phyloP scores from a whole-genome alignment of 2,888 invertebrate species.

The Drosophila merina region DNA sequence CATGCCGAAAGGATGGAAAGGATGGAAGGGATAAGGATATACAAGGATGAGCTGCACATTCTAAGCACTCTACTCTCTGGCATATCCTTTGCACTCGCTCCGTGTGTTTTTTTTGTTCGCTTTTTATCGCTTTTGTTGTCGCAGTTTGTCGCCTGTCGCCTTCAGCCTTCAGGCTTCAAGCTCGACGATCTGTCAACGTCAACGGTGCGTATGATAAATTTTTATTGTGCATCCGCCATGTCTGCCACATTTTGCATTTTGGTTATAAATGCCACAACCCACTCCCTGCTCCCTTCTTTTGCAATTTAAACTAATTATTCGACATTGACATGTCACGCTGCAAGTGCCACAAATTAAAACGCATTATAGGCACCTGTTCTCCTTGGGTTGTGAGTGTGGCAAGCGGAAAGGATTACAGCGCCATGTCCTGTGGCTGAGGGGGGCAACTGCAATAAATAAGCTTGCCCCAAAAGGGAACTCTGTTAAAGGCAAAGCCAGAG shows the following conservation, averaged over 20 bases:
- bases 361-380: constrained; percentile 24
- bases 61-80: constrained; percentile 1
- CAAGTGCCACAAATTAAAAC: constrained; percentile 31
- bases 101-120: neutral
- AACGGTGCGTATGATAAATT: constrained; percentile 78
- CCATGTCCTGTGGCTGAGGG: constrained; percentile 17
- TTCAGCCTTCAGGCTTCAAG: constrained; percentile 33
- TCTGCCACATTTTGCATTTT: constrained; percentile 11
- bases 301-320: constrained; percentile 36
- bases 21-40: constrained; percentile 2
- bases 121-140: constrained; percentile 36
- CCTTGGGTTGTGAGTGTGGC: neutral
- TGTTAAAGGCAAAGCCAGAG: constrained; percentile 2
- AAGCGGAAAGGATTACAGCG: constrained; percentile 5
- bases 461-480: neutral
- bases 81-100: neutral
- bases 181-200: constrained; percentile 76
- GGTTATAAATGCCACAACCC: neutral
- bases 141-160: constrained; percentile 39
- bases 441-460: constrained; percentile 15
- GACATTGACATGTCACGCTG: constrained; percentile 19
- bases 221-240: constrained; percentile 62
- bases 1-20: constrained; percentile 50
- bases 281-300: neutral
- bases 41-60: constrained; percentile 10